A percentile compares a stretch with the other conserved stretches of the same genome.
phyloP scores from a whole-genome alignment of 2,113 vertebrate species.

The Rhinichthys klamathensis region DNA sequence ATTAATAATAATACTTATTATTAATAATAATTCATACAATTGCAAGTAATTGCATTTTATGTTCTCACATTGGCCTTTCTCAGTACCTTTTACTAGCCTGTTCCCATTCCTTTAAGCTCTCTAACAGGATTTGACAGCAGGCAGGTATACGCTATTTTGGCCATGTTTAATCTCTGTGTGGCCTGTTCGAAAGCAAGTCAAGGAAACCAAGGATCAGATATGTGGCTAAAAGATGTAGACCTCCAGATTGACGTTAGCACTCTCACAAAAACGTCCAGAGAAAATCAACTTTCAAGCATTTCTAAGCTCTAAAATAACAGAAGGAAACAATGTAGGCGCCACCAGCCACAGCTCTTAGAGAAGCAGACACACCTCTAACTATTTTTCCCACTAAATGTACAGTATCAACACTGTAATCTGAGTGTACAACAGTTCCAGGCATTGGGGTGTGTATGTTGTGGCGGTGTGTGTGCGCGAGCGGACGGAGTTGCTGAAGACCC shows the following conservation, averaged over 20 bases:
- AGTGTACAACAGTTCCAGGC: slow-evolving; percentile 30
- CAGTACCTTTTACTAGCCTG: slow-evolving; percentile 38
- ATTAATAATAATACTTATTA: slow-evolving; percentile 47
- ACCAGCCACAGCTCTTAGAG: slow-evolving; percentile 55
- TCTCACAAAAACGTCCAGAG: slow-evolving; percentile 56
- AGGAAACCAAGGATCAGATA: slow-evolving; percentile 52
- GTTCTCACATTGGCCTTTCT: slow-evolving; percentile 50
- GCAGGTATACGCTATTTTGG: slow-evolving; percentile 55
- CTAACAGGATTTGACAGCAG: slow-evolving; percentile 48
- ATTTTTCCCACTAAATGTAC: slow-evolving; percentile 50
- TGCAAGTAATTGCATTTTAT: background rate
- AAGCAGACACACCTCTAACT: slow-evolving; percentile 63
- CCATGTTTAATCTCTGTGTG: slow-evolving; percentile 51
- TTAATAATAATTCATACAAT: background rate
- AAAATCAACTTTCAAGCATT: slow-evolving; percentile 59
- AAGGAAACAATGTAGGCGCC: slow-evolving; percentile 67
- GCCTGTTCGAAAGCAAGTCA: slow-evolving; percentile 54
- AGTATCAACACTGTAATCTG: slow-evolving; percentile 40
- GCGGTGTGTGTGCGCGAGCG: slow-evolving; percentile 30
- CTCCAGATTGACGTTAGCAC: slow-evolving; percentile 57
- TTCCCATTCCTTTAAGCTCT: slow-evolving; percentile 34
- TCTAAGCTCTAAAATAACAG: slow-evolving; percentile 67
- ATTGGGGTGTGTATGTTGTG: slow-evolving; percentile 5
- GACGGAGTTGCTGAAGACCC: slow-evolving; percentile 51
- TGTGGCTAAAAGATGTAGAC: slow-evolving; percentile 44